Conservation (phyloP, 1,140 invertebrate genomes). For the Wiebesia pumilae region DNA sequence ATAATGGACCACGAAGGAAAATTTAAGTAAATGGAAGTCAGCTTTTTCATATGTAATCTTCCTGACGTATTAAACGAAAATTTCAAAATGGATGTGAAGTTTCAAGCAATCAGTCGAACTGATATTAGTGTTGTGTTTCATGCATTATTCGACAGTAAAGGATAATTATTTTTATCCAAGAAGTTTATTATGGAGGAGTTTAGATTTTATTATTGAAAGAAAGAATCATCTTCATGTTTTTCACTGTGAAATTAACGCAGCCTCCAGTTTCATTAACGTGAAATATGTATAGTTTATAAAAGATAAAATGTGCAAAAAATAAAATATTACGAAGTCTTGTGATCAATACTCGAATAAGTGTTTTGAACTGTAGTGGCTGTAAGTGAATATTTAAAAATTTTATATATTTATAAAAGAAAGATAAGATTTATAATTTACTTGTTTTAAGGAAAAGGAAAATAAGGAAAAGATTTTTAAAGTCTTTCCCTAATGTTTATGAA, state of each 20-base stretch:
- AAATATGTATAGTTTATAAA: conserved; percentile 50
- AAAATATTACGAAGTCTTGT: conserved; percentile 21
- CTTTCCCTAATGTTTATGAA: conserved; percentile 9
- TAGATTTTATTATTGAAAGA: conserved; percentile 40
- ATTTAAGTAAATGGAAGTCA: conserved; percentile 21
- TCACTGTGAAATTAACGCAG: conserved; percentile 4
- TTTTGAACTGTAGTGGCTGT: conserved; percentile 37
- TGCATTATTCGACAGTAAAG: background rate
- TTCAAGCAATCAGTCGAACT: conserved; percentile 39
- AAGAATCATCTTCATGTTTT: conserved; percentile 7
- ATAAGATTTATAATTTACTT: conserved; percentile 15
- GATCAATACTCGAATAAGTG: conserved; percentile 35
- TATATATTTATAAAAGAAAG: conserved; percentile 46
- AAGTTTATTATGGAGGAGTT: conserved; percentile 29
- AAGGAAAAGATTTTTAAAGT: conserved; percentile 32
- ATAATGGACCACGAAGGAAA: conserved; percentile 42
- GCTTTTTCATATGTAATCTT: conserved; percentile 27
- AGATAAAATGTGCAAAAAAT: conserved; percentile 3
- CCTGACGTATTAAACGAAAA: background rate
- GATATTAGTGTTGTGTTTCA: background rate
- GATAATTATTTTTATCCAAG: conserved; percentile 25
- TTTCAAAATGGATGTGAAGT: background rate
- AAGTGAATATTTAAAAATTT: conserved; percentile 42
- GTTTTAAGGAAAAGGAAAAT: conserved; percentile 17
- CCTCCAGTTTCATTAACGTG: conserved; percentile 49